Evolutionary conservation across 1,140 invertebrate genomes (phyloP).

Genomic region (Cyrtorhinus lividipennis): DNA sequence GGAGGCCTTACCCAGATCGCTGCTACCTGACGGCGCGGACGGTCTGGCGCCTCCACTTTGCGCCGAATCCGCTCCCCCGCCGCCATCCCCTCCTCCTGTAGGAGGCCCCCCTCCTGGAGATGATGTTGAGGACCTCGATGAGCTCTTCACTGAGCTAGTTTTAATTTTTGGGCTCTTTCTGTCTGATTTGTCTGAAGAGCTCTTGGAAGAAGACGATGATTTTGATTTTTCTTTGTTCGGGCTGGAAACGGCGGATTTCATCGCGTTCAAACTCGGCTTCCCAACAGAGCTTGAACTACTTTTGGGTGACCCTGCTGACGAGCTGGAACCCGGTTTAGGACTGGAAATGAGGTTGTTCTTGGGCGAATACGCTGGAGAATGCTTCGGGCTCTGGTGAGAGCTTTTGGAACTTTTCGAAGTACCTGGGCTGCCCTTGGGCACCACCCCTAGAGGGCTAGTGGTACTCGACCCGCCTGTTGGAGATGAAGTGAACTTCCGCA

Average conservation of each 20-base stretch:
- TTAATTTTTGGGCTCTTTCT: constrained; percentile 55
- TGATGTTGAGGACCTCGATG: constrained; percentile 23
- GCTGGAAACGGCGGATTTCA: constrained; percentile 62
- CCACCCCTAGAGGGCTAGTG: constrained; percentile 31
- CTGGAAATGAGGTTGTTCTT: constrained; percentile 32
- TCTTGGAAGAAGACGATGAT: constrained; percentile 15
- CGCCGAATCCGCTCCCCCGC: constrained; percentile 13
- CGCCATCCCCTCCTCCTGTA: constrained; percentile 5
- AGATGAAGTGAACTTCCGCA: constrained; percentile 51
- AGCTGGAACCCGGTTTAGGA: constrained; percentile 55
- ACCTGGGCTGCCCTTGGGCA: constrained; percentile 42
- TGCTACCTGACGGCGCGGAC: constrained; percentile 19
- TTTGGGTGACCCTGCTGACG: constrained; percentile 39
- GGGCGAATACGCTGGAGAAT: constrained; percentile 34
- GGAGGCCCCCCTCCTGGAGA: constrained; percentile 17
- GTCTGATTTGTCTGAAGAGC: constrained; percentile 41
- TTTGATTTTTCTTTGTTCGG: constrained; percentile 32
- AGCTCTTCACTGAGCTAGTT: constrained; percentile 27
- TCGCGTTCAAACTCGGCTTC: constrained; percentile 73
- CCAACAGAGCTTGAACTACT: constrained; percentile 54
- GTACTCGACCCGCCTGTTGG: constrained; percentile 37
- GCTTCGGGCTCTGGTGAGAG: constrained; percentile 49
- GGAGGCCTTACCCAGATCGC: constrained; percentile 21
- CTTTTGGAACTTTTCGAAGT: constrained; percentile 37
- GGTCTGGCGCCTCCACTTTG: constrained; percentile 21